Evolutionary conservation across 2,113 vertebrate species (phyloP).

Genomic region (Phasianus colchicus): DNA sequence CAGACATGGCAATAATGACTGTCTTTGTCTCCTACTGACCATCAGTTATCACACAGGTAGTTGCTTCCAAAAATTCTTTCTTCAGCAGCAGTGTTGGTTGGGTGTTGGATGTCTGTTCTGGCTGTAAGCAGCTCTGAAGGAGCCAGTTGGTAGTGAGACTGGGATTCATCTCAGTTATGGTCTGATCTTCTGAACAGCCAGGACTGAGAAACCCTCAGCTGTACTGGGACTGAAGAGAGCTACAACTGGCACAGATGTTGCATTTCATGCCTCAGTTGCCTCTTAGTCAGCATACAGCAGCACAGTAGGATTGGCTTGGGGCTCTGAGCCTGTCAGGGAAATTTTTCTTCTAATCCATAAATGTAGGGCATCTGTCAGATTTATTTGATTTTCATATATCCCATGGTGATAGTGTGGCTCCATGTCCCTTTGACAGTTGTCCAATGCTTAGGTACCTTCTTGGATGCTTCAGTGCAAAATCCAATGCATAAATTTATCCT

Average conservation of each 20-base stretch:
- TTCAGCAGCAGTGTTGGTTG: not conserved
- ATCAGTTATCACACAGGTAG: not conserved
- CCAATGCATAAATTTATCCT: not conserved
- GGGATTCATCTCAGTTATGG: rapidly evolving
- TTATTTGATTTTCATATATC: not conserved
- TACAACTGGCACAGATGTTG: not conserved
- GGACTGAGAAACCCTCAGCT: not conserved
- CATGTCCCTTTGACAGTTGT: not conserved
- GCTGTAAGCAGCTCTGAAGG: not conserved
- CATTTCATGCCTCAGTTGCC: not conserved
- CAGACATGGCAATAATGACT: rapidly evolving
- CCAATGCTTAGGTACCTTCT: not conserved
- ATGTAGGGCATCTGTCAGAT: not conserved
- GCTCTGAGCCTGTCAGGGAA: not conserved
- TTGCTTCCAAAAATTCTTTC: not conserved
- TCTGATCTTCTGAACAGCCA: not conserved
- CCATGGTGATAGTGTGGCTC: rapidly evolving
- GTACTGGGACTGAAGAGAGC: not conserved
- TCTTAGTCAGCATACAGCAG: not conserved
- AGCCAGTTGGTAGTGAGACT: not conserved
- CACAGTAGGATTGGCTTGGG: rapidly evolving
- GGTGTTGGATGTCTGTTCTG: not conserved
- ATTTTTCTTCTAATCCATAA: not conserved
- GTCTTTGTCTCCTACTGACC: not conserved
- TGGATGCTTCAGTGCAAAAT: not conserved